phyloP scores from a whole-genome alignment of 2,888 invertebrate genomes.

The Melanostoma scalare region DNA sequence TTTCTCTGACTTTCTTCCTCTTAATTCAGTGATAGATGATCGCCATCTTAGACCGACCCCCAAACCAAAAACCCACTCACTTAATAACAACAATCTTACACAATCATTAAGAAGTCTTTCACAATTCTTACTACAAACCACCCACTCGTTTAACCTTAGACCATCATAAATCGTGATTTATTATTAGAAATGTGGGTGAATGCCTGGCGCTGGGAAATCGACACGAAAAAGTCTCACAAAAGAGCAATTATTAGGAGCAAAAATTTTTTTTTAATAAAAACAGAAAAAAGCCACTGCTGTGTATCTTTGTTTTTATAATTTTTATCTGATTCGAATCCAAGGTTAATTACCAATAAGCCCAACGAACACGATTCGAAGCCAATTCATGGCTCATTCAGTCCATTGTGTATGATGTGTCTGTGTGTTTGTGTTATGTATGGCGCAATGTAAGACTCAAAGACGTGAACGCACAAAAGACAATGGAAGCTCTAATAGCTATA shows the following conservation, averaged over 20 bases:
- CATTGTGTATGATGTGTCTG: slow-evolving; percentile 17
- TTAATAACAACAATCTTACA: no score
- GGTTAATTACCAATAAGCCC: slow-evolving; percentile 65
- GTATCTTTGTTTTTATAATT: slow-evolving; percentile 37
- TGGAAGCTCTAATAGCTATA: slow-evolving; percentile 9
- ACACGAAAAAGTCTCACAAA: slow-evolving; percentile 24
- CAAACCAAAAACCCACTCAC: no score
- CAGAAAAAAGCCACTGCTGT: background rate
- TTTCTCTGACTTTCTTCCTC: no score
- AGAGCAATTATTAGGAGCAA: slow-evolving; percentile 37
- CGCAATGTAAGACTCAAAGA: slow-evolving; percentile 11
- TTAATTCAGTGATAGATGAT: no score
- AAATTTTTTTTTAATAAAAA: background rate
- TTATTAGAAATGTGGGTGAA: slow-evolving; percentile 50
- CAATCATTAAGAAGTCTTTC: no score
- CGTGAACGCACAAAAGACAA: slow-evolving; percentile 41
- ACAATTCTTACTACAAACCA: no score
- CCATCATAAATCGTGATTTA: slow-evolving; percentile 58
- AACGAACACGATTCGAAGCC: slow-evolving; percentile 43
- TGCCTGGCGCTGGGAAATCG: slow-evolving; percentile 18
- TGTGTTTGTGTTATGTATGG: background rate
- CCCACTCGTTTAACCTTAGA: slow-evolving; percentile 45
- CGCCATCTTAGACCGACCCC: no score
- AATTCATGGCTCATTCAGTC: slow-evolving; percentile 4
- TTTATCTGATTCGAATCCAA: slow-evolving; percentile 52